Evolutionary conservation across 2,888 invertebrate species (phyloP).

Genomic region (Drosophila nr. fundita): DNA sequence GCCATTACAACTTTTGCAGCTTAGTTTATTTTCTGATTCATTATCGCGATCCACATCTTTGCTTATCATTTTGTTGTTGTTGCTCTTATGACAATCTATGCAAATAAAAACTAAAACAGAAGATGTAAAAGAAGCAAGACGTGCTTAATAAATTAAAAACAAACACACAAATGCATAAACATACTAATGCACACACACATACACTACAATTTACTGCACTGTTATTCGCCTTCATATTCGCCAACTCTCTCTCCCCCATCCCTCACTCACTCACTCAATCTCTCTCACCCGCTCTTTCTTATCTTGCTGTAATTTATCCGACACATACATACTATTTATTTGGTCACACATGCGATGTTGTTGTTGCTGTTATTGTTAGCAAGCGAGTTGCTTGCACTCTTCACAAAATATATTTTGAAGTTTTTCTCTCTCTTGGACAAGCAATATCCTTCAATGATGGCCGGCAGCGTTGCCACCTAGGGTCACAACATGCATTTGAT

Average conservation of each 20-base stretch:
- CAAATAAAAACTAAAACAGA: constrained; percentile 36
- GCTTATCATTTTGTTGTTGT: constrained; percentile 40
- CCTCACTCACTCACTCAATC: not conserved
- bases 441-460: constrained; percentile 17
- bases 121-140: constrained; percentile 16
- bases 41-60: constrained; percentile 35
- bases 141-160: constrained; percentile 18
- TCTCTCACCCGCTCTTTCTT: not conserved
- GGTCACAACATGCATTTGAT: constrained; percentile 35
- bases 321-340: not conserved
- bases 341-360: constrained; percentile 5
- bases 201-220: constrained; percentile 50
- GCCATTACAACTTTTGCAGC: constrained; percentile 22
- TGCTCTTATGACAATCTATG: constrained; percentile 25
- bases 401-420: not conserved
- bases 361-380: not conserved
- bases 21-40: constrained; percentile 21
- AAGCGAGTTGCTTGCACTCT: not conserved
- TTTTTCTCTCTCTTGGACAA: not conserved
- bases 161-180: constrained; percentile 14
- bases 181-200: constrained; percentile 2
- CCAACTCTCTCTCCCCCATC: not conserved
- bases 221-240: constrained; percentile 46
- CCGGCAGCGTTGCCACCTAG: constrained; percentile 39
- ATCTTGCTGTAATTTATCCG: not conserved